These are phyloP conservation scores for Desmophyllum pertusum DNA, from an alignment of 92 coral and sea anemone species.

Conservation along the genomic window DNA sequence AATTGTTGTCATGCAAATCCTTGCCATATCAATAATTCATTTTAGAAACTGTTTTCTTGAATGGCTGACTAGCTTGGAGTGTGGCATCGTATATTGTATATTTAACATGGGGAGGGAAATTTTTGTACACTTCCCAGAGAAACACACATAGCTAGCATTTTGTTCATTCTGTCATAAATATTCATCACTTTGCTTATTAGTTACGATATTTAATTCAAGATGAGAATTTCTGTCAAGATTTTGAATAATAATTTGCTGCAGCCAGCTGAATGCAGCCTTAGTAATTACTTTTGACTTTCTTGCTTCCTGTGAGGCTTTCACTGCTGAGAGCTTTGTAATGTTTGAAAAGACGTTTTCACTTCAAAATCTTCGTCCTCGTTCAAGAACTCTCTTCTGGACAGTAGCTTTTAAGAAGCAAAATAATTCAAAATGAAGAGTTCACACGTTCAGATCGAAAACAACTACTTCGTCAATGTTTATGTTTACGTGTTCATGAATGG, in stretches of 20 bases:
- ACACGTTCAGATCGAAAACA: constrained; percentile 59
- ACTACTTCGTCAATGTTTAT: constrained; percentile 76
- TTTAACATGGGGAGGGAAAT: neutral
- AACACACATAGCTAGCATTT: neutral
- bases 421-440: constrained; percentile 31
- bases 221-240: constrained; percentile 17
- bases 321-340: constrained; percentile 29
- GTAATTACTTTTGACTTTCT: constrained; percentile 18
- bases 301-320: constrained; percentile 15
- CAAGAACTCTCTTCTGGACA: neutral
- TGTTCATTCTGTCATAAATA: neutral
- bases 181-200: neutral
- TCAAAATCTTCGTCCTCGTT: neutral
- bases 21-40: constrained; percentile 54
- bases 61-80: constrained; percentile 9
- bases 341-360: neutral
- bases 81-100: constrained; percentile 3
- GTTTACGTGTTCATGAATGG: constrained; percentile 77
- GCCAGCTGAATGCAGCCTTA: constrained; percentile 31
- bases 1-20: constrained; percentile 61
- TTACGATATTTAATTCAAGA: neutral
- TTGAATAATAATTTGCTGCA: neutral
- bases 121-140: neutral
- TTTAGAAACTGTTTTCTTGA: constrained; percentile 25
- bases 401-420: neutral